A percentile compares a stretch with the other conserved stretches of the same genome.
phyloP scores from a whole-genome alignment of 2,113 vertebrate genomes.

The Chionis minor region DNA sequence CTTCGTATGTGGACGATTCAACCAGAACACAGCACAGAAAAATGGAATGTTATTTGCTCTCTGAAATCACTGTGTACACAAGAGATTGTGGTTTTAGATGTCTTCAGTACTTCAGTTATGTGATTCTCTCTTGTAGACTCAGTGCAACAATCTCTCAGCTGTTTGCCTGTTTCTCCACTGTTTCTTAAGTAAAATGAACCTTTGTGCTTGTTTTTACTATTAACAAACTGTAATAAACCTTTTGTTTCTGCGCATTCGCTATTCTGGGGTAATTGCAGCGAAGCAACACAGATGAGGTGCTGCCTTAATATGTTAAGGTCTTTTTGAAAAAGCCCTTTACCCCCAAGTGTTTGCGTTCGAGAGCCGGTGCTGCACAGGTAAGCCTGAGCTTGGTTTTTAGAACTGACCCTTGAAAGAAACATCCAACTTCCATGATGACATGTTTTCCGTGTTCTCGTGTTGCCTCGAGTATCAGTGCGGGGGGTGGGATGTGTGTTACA shows the following conservation, averaged over 20 bases:
- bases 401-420: background rate
- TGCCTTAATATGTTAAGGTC: accelerated
- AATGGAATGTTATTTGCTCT: slow-evolving; percentile 30
- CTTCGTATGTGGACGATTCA: background rate
- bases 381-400: background rate
- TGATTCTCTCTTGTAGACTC: slow-evolving; percentile 29
- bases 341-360: background rate
- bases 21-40: background rate
- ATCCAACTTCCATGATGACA: accelerated
- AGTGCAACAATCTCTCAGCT: background rate
- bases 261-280: accelerated
- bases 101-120: background rate
- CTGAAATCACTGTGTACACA: slow-evolving; percentile 44
- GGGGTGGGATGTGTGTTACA: background rate
- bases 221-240: background rate
- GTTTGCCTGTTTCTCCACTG: background rate
- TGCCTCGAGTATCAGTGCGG: accelerated
- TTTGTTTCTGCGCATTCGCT: background rate
- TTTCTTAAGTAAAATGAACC: background rate
- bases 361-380: accelerated
- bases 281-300: background rate
- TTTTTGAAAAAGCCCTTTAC: accelerated
- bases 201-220: background rate
- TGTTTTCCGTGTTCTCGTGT: accelerated
- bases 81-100: slow-evolving; percentile 26